Evolutionary conservation across 2,113 vertebrate genomes (phyloP).

Genomic region (Xyliphius kryptos): DNA sequence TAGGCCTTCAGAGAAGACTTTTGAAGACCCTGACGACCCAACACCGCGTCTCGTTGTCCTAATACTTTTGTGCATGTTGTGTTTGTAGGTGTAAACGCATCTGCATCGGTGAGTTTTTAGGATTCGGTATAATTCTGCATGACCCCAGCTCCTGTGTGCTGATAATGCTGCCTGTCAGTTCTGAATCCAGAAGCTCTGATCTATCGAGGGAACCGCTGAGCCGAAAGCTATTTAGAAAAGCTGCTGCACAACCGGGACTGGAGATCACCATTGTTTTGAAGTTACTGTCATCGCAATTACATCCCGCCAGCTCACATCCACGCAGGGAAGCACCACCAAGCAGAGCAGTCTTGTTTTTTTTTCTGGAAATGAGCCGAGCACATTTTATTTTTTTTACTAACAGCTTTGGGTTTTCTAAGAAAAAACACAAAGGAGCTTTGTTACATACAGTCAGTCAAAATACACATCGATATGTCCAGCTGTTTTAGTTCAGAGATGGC

Average conservation of each 20-base stretch:
- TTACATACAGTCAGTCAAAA: slow-evolving; percentile 3
- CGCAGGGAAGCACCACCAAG: neutral
- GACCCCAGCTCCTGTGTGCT: neutral
- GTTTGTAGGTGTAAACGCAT: too few relatives aligned
- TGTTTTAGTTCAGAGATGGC: too few relatives aligned
- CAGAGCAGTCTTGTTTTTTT: neutral
- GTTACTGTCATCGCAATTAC: slow-evolving; percentile 16
- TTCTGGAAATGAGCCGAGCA: too few relatives aligned
- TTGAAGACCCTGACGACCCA: too few relatives aligned
- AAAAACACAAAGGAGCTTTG: neutral
- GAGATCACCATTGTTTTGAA: slow-evolving; percentile 5
- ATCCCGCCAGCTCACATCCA: slow-evolving; percentile 6
- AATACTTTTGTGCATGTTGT: too few relatives aligned
- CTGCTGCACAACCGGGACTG: slow-evolving; percentile 1
- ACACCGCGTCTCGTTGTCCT: too few relatives aligned
- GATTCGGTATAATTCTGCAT: too few relatives aligned
- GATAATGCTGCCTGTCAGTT: neutral
- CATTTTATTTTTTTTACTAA: too few relatives aligned
- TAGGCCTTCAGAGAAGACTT: too few relatives aligned
- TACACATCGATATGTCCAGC: neutral
- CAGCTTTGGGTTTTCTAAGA: too few relatives aligned
- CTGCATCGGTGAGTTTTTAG: too few relatives aligned
- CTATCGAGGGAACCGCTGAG: neutral
- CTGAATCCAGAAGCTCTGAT: neutral
- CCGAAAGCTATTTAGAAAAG: slow-evolving; percentile 3